A percentile compares a stretch with the other conserved stretches of the same genome.
Evolutionary conservation across 2,113 vertebrate species (phyloP).

Genomic region (Catharus fuscescens): DNA sequence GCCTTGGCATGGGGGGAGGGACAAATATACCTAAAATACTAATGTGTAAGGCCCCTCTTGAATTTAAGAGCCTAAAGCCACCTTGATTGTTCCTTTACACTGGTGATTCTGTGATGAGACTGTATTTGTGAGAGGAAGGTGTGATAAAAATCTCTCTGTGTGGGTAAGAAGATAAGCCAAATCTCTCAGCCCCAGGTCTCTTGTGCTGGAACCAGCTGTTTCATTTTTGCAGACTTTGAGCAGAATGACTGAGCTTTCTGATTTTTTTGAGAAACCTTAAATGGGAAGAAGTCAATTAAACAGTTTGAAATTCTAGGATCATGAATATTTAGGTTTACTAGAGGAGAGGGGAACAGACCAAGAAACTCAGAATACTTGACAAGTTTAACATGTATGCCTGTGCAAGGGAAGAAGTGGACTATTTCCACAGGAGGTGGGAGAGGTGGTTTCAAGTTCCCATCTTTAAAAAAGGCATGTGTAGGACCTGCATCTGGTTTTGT

Average conservation of each 20-base stretch:
- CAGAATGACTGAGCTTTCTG: background rate
- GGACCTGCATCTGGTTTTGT: background rate
- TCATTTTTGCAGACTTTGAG: background rate
- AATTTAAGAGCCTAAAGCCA: background rate
- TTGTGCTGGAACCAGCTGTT: background rate
- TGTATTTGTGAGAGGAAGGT: background rate
- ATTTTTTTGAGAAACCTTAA: background rate
- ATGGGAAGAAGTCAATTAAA: background rate
- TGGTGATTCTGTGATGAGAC: background rate
- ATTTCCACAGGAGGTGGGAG: background rate
- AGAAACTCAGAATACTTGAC: background rate
- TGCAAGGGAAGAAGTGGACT: background rate
- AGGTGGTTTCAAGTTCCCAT: background rate
- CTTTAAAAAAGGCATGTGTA: background rate
- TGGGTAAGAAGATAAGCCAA: fast-evolving
- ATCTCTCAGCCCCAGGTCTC: background rate
- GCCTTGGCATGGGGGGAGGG: background rate
- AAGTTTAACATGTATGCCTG: background rate
- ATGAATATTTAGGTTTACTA: background rate
- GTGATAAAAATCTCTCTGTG: background rate
- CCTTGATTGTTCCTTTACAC: background rate
- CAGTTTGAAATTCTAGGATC: background rate
- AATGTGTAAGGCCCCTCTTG: background rate
- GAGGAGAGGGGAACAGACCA: background rate
- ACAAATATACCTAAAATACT: background rate